Conservation (phyloP, 2,888 invertebrate species). For the Scaeva pyrastri region DNA sequence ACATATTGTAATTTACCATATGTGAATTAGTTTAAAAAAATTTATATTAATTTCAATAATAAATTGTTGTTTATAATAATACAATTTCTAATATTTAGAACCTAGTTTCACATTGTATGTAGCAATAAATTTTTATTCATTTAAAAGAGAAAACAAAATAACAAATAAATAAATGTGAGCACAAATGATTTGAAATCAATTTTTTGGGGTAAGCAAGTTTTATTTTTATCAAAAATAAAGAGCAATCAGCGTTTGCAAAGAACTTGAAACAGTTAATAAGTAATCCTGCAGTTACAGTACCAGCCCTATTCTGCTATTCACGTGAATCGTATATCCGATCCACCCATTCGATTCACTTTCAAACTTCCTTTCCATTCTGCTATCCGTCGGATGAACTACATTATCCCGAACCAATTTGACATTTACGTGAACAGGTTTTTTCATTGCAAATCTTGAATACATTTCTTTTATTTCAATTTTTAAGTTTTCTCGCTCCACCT, state of each 20-base stretch:
- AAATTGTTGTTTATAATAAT: not conserved
- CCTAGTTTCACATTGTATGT: not conserved
- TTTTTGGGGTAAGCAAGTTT: not conserved
- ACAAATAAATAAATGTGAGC: not conserved
- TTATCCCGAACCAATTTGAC: too few relatives aligned
- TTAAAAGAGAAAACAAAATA: not conserved
- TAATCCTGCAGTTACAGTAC: too few relatives aligned
- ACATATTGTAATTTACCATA: not conserved
- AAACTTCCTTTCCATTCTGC: too few relatives aligned
- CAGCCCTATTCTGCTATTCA: too few relatives aligned
- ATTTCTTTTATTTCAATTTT: too few relatives aligned
- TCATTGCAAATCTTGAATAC: too few relatives aligned
- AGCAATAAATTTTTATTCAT: not conserved
- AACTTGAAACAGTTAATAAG: not conserved
- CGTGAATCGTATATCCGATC: too few relatives aligned
- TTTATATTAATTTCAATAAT: not conserved
- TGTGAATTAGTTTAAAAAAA: not conserved
- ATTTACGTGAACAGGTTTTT: too few relatives aligned
- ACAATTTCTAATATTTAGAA: not conserved
- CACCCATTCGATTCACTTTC: too few relatives aligned
- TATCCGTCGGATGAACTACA: too few relatives aligned
- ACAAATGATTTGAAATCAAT: not conserved
- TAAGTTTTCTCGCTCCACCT: too few relatives aligned
- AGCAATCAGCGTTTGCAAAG: not conserved
- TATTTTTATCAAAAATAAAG: not conserved